A percentile compares a stretch with the other conserved stretches of the same genome.
Evolutionary conservation across 2,113 vertebrate genomes (phyloP).

Genomic region (Pygathrix nemaeus): DNA sequence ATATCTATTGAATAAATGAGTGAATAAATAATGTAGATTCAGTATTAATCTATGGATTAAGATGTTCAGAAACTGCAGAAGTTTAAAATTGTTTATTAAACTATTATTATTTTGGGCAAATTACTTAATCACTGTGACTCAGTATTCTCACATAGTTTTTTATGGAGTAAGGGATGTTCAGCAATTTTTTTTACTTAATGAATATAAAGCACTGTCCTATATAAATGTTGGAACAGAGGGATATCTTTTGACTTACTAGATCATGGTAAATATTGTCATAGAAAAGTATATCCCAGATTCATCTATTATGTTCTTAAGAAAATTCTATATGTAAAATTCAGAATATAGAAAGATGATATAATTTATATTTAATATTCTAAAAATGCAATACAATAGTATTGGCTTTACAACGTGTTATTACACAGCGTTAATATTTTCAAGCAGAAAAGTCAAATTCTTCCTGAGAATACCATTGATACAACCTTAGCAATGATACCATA

Average conservation of each 20-base stretch:
- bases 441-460: constrained; percentile 24
- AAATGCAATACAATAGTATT: background rate
- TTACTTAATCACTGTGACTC: background rate
- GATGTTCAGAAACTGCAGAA: background rate
- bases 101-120: constrained; percentile 10
- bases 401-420: background rate
- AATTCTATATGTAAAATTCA: constrained; percentile 1
- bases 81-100: constrained; percentile 11
- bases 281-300: background rate
- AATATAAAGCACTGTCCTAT: background rate
- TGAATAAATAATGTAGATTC: background rate
- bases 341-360: constrained; percentile 10
- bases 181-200: background rate
- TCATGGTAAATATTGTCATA: constrained; percentile 16
- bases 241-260: background rate
- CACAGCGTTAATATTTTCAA: background rate
- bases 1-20: background rate
- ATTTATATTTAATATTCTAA: constrained; percentile 27
- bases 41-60: background rate
- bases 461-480: background rate
- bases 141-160: background rate
- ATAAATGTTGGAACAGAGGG: background rate
- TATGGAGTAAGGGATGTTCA: background rate
- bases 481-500: background rate
- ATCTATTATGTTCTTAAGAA: background rate